Conservation (phyloP, 2,113 vertebrate species). For the Kryptolebias marmoratus region DNA sequence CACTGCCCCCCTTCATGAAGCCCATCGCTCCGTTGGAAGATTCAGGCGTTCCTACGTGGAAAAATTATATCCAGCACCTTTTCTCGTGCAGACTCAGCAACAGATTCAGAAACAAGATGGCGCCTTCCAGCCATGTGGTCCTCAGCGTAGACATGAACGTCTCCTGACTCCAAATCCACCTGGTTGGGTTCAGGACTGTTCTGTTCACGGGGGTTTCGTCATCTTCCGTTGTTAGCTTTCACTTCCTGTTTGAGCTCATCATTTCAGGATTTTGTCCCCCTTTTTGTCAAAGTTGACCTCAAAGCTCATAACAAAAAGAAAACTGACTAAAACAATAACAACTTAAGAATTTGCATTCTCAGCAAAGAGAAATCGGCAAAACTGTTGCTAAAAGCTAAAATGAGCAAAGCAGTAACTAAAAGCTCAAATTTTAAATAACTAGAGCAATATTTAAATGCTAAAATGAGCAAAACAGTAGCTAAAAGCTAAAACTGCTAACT, state of each 20-base stretch:
- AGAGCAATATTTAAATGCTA: no score
- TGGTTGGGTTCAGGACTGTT: neutral
- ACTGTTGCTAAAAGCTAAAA: no score
- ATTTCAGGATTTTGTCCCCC: neutral
- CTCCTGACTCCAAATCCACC: neutral
- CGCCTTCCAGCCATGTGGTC: constrained; percentile 13
- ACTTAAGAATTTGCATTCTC: neutral
- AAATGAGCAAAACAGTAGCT: no score
- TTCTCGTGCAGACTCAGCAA: constrained; percentile 7
- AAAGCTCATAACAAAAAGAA: neutral
- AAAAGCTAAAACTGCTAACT: no score
- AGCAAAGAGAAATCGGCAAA: no score
- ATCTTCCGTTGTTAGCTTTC: constrained; percentile 1
- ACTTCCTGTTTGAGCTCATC: constrained; percentile 1
- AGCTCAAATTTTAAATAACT: no score
- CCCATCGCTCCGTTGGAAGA: constrained; percentile 12
- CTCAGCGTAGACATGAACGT: constrained; percentile 7
- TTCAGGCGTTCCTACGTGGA: constrained; percentile 25
- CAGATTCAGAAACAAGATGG: constrained; percentile 21
- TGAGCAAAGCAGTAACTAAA: no score
- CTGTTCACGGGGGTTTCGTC: constrained; percentile 19
- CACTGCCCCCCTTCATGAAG: constrained; percentile 17
- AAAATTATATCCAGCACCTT: constrained; percentile 38
- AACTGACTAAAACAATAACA: neutral
- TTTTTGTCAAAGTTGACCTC: neutral